These are phyloP conservation scores for Semicossyphus pulcher DNA, from an alignment of 2,113 vertebrate species.

Conservation along the genomic window DNA sequence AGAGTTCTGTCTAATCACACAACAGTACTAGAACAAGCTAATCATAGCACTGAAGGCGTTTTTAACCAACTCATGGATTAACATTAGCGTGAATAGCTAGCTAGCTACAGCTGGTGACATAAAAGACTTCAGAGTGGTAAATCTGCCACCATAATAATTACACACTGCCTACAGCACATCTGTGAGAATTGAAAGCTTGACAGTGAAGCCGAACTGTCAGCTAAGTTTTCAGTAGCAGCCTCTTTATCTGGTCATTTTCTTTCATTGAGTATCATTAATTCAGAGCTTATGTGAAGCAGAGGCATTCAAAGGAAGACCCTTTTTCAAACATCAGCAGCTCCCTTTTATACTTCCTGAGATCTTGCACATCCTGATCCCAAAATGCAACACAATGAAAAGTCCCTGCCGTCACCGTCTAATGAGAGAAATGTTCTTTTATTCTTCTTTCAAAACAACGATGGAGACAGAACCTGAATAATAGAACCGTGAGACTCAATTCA, in stretches of 20 bases:
- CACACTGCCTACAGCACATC: background rate
- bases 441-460: constrained; percentile 42
- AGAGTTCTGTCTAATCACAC: too few species aligned
- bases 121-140: background rate
- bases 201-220: background rate
- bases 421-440: constrained; percentile 43
- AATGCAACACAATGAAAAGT: constrained; percentile 36
- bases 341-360: constrained; percentile 27
- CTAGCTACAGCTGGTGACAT: too few species aligned
- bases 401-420: constrained; percentile 33
- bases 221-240: background rate
- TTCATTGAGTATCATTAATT: constrained; percentile 36
- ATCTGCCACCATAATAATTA: background rate
- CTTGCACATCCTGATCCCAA: constrained; percentile 17
- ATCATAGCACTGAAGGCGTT: too few species aligned
- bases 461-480: constrained; percentile 51
- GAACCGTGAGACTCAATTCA: constrained; percentile 36
- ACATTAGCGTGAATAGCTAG: background rate
- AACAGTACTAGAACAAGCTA: too few species aligned
- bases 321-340: constrained; percentile 11
- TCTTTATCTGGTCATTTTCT: background rate
- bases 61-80: too few species aligned
- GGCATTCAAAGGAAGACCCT: background rate
- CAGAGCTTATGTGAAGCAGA: constrained; percentile 9
- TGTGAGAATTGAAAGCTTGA: background rate